These are phyloP conservation scores for Macaca mulatta DNA, from an alignment of 2,113 vertebrate genomes.

Conservation along the genomic window DNA sequence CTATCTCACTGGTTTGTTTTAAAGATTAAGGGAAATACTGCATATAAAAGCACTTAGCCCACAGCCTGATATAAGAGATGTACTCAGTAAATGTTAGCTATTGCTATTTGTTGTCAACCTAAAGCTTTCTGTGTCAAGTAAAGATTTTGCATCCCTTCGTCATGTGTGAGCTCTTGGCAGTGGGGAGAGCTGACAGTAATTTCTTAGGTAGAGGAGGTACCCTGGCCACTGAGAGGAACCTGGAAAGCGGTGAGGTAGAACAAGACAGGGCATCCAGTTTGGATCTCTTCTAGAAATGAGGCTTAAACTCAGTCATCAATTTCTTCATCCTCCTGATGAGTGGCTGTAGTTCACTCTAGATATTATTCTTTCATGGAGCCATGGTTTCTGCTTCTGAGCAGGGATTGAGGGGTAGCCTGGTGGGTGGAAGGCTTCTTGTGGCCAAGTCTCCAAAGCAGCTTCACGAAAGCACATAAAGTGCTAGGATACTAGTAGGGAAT, in stretches of 20 bases:
- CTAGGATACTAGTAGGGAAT: background rate
- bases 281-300: background rate
- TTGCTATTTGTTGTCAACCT: background rate
- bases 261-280: background rate
- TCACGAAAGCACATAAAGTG: background rate
- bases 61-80: background rate
- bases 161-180: background rate
- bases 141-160: background rate
- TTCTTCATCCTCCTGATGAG: background rate
- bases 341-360: background rate
- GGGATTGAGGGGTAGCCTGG: background rate
- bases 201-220: background rate
- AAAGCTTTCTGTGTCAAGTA: background rate
- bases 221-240: background rate
- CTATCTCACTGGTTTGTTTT: background rate
- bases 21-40: background rate
- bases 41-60: background rate
- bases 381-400: background rate
- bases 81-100: background rate
- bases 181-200: background rate
- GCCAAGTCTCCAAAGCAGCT: background rate
- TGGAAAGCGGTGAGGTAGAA: background rate
- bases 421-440: background rate
- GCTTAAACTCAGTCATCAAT: background rate
- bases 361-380: background rate